These are phyloP conservation scores for Sthenelais limicola DNA, from an alignment of 2,888 invertebrate species.

Conservation along the genomic window DNA sequence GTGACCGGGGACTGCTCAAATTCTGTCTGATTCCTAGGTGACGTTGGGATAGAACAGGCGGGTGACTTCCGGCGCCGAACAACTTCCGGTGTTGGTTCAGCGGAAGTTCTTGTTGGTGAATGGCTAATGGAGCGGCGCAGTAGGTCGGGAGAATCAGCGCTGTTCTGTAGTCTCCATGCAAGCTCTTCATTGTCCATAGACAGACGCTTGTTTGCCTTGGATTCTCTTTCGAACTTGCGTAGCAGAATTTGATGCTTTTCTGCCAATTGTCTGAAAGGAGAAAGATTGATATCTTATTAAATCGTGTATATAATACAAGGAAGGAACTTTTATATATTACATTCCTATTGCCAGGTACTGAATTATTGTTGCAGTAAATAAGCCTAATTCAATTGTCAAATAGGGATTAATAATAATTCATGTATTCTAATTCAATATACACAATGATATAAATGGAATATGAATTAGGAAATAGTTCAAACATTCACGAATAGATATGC, in stretches of 20 bases:
- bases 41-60: constrained; percentile 21
- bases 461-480: too few relatives aligned
- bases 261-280: constrained; percentile 76
- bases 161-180: constrained; percentile 86
- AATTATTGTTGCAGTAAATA: too few relatives aligned
- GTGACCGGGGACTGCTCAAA: constrained; percentile 20
- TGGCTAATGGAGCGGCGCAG: constrained; percentile 45
- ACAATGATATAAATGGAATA: too few relatives aligned
- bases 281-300: background rate
- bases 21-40: constrained; percentile 29
- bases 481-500: too few relatives aligned
- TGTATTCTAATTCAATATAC: background rate
- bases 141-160: constrained; percentile 42
- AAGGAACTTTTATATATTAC: too few relatives aligned
- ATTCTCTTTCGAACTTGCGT: constrained; percentile 79
- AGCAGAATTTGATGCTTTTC: constrained; percentile 81
- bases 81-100: constrained; percentile 11
- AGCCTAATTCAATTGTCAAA: background rate
- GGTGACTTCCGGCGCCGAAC: constrained; percentile 29
- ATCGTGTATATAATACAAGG: too few relatives aligned
- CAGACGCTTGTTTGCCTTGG: constrained; percentile 84
- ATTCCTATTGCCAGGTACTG: too few relatives aligned
- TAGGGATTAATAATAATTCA: background rate
- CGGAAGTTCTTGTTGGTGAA: constrained; percentile 41
- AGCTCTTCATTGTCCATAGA: constrained; percentile 88